Conservation (phyloP, 2,888 invertebrate species). For the Clivina fossor region DNA sequence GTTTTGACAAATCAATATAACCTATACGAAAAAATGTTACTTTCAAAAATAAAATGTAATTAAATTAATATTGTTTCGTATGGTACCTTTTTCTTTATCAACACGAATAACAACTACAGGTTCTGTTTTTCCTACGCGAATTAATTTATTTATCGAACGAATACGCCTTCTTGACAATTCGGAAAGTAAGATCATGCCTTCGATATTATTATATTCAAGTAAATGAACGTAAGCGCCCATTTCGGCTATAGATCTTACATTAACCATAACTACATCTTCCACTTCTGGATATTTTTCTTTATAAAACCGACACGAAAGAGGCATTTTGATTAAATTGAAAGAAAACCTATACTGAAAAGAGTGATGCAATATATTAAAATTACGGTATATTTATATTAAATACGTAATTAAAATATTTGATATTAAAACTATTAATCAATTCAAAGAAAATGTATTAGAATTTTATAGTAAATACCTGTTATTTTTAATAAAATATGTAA, state of each 20-base stretch:
- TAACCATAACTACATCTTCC: slow-evolving; percentile 99
- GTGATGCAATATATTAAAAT: slow-evolving; percentile 6
- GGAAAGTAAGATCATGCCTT: slow-evolving; percentile 98
- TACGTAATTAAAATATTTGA: background rate
- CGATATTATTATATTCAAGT: slow-evolving; percentile 97
- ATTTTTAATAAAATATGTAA: slow-evolving; percentile 15
- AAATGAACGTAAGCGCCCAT: slow-evolving; percentile 99
- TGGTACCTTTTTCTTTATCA: slow-evolving; percentile 94
- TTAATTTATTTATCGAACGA: slow-evolving; percentile 98
- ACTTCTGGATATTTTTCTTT: slow-evolving; percentile 96
- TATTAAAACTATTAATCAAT: background rate
- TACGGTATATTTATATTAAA: slow-evolving; percentile 17
- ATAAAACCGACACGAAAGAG: slow-evolving; percentile 94
- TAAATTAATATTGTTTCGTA: slow-evolving; percentile 34
- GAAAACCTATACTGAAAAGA: no score
- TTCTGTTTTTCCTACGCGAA: slow-evolving; percentile 97
- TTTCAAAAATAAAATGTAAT: background rate
- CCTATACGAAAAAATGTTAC: slow-evolving; percentile 52
- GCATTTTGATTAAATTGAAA: slow-evolving; percentile 75
- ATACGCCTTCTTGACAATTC: slow-evolving; percentile 98
- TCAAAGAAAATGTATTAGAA: background rate
- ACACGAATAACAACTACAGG: slow-evolving; percentile 99
- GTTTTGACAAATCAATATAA: slow-evolving; percentile 98
- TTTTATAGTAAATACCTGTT: slow-evolving; percentile 10
- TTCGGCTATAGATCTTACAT: slow-evolving; percentile 96